Evolutionary conservation across 1,140 invertebrate genomes (phyloP), one percentile per base, ranked within the genome.

Genomic region (Philopotamus ludificatus): DNA sequence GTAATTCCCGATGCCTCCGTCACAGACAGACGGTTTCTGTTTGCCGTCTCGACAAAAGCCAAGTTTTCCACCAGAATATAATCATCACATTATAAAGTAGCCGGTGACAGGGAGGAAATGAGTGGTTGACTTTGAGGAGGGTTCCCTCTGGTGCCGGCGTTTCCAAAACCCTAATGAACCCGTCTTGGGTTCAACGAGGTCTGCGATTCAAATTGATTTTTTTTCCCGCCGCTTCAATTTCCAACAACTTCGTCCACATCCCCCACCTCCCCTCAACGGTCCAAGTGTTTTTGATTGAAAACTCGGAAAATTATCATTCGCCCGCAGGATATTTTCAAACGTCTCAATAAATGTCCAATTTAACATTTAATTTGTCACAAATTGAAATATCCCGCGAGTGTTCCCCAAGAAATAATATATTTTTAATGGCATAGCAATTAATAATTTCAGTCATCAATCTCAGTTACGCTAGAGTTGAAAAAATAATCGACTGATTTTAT

Each of bases 51-150:
- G 10, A 25, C 59, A 61, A 57, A 49, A 61, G 59, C 59, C 59
- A 18, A 61, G 44, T 49, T 49, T 23, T 21, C 10, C 42, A n/a
- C 15, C 18, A 4, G 42, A 25, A 61, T 61, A 23, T 61, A 42
- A 63, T 63, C 61, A 63, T 63, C 54, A 55, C 49, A 63, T 63
- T 54, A 53, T 63, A 63, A 53, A 63, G 61, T 63, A 53, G 61
- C 50, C 18, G 49, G 49, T n/a, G 26, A 58, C 26, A 53, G n/a
- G 51, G 8, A 54, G 61, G 61, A 54, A 54, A 63, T 63, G 61
- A 63, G 28, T 54, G 49, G 26, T 9, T 23, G 49, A 63, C 61
- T 34, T 16, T 63, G 61, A 63, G 22, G 42, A 54, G 61, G 61
- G 61, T 63, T 16, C 1, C 20, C 9, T 58, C 55, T 41, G 55